Conservation (phyloP, 2,888 invertebrate species). For the Microctonus aethiopoides region DNA sequence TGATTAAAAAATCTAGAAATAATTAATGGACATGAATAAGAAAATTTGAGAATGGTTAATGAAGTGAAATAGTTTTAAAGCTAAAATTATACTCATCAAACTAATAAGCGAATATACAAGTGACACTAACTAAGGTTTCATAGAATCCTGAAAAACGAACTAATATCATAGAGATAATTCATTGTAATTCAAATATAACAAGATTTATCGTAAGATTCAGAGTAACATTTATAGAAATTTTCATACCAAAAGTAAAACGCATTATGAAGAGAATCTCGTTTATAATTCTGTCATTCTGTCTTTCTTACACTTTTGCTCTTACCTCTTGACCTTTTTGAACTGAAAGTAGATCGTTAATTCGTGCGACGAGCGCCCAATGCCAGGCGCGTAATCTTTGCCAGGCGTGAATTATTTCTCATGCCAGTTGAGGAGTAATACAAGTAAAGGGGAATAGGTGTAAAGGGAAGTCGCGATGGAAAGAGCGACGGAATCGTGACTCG, state of each 20-base stretch:
- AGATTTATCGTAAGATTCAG: background rate
- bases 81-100: too few species aligned
- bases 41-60: too few species aligned
- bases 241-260: background rate
- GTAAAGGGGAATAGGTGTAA: background rate
- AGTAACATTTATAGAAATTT: background rate
- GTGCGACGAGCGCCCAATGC: conserved; percentile 47
- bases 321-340: conserved; percentile 22
- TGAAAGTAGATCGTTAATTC: conserved; percentile 40
- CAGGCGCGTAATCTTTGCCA: conserved; percentile 46
- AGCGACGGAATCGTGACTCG: conserved; percentile 26
- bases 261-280: background rate
- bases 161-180: background rate
- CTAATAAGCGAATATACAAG: too few species aligned
- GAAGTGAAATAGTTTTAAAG: too few species aligned
- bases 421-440: conserved; percentile 5
- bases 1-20: too few species aligned
- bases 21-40: too few species aligned
- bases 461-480: background rate
- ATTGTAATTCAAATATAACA: background rate
- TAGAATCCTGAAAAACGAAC: background rate
- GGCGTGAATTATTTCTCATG: conserved; percentile 50
- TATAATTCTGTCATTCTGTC: background rate
- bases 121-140: too few species aligned
- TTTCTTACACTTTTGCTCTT: conserved; percentile 10